Evolutionary conservation across 1,140 invertebrate genomes (phyloP), one percentile per base, ranked within the genome.

Genomic region (Cepaea nemoralis): DNA sequence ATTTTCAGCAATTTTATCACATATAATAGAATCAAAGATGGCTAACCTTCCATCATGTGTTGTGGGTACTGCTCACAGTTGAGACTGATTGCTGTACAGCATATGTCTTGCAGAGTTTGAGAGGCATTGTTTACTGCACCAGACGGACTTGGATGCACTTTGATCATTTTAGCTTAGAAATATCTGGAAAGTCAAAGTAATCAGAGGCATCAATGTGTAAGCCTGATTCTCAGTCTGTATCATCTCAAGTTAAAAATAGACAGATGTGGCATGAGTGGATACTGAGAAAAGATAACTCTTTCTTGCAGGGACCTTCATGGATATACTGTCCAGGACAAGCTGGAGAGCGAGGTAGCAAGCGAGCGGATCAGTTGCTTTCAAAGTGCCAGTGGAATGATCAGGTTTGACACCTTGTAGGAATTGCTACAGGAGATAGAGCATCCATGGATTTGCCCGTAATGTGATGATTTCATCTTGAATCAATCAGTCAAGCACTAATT

Each of bases 61-160:
- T 63, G n/a, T 31, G 59, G 59, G 59, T 31, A 63, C n/a, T 27
- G 59, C 27, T 63, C 59, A 63, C 59, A 63, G 59, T 31, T 63
- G 59, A 63, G 27, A 27, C 59, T 63, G 27, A 63, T 63, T 1
- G 59, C n/a, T 27, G 59, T 63, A 31, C 59, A 63, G 27, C 59
- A 63, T 63, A 63, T 63, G 1, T 63, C 59, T 31, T 63, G 59
- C 5, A 63, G 59, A 31, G 59, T 10, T 31, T 63, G n/a, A 6
- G 33, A 3, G 2, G 59, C 16, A 31, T 31, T 31, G 27, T 63
- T 63, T 5, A 63, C 22, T 16, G 10, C 59, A 10, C 5, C 31
- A 39, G 14, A 35, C 5, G 35, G 33, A 39, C 69, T 24, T 42
- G 69, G 19, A 39, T 40, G 69, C 10, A 39, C 40, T n/a, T n/a